Evolutionary conservation across 2,888 invertebrate genomes (phyloP).

Genomic region (Lamellibrachia satsuma): DNA sequence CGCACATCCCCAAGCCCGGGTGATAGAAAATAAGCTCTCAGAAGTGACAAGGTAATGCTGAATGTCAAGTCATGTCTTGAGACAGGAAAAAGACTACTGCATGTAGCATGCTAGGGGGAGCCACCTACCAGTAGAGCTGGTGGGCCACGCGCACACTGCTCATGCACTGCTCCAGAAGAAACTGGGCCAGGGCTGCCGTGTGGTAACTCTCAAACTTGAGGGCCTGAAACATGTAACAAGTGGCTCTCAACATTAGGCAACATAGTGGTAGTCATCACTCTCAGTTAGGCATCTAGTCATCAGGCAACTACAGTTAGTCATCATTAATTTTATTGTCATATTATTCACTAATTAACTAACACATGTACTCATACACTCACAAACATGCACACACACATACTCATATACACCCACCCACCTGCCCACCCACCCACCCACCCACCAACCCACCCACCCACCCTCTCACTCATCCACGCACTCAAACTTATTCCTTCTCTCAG

Average conservation of each 20-base stretch:
- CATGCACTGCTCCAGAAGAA: conserved; percentile 83
- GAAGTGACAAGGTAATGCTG: background rate
- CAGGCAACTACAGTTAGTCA: no score
- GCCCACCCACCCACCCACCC: background rate
- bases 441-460: background rate
- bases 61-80: background rate
- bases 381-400: background rate
- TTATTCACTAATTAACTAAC: background rate
- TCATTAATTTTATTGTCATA: no score
- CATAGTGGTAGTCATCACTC: background rate
- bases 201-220: conserved; percentile 84
- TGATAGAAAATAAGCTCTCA: background rate
- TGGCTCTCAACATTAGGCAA: background rate
- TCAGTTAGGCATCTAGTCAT: no score
- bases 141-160: conserved; percentile 91
- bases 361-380: background rate
- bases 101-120: background rate
- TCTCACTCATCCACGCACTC: background rate
- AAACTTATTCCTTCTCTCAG: background rate
- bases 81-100: background rate
- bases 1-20: background rate
- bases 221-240: conserved; percentile 54
- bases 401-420: background rate
- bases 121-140: conserved; percentile 84
- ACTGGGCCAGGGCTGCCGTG: conserved; percentile 83